Percentiles rank a stretch among this genome's conserved stretches.
Evolutionary conservation across 2,113 vertebrate genomes (phyloP).

Genomic region (Myodes glareolus): DNA sequence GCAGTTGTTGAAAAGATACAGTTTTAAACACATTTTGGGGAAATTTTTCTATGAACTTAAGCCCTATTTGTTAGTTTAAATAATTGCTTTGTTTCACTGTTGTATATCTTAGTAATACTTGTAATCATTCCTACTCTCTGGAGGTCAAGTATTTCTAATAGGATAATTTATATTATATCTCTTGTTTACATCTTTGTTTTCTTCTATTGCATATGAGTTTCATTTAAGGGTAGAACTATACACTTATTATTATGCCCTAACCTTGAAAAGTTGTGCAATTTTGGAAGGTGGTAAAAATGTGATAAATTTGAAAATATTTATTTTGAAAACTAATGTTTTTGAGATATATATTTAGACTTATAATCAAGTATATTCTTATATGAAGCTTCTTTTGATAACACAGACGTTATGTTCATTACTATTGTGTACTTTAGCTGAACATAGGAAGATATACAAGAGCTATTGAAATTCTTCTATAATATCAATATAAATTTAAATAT

Average conservation of each 20-base stretch:
- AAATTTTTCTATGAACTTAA: slow-evolving; percentile 19
- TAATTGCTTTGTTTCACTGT: slow-evolving; percentile 41
- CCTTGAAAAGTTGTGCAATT: background rate
- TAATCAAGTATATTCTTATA: background rate
- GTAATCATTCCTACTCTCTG: slow-evolving; percentile 20
- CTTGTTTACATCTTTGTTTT: background rate
- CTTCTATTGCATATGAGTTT: background rate
- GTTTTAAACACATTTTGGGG: slow-evolving; percentile 35
- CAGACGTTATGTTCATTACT: background rate
- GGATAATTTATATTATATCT: background rate
- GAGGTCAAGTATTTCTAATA: slow-evolving; percentile 4
- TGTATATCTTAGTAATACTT: slow-evolving; percentile 37
- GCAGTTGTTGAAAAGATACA: background rate
- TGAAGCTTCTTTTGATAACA: background rate
- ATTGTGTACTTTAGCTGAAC: background rate
- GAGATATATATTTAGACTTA: background rate
- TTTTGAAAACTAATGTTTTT: background rate
- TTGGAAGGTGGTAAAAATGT: background rate
- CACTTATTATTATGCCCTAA: background rate
- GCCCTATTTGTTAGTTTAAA: slow-evolving; percentile 55
- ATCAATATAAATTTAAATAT: background rate
- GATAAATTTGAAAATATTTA: background rate
- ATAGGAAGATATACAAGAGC: background rate
- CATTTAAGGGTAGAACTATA: background rate
- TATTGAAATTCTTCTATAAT: background rate